Evolutionary conservation across 2,888 invertebrate species (phyloP).

Genomic region (Pseudococcus viburni): DNA sequence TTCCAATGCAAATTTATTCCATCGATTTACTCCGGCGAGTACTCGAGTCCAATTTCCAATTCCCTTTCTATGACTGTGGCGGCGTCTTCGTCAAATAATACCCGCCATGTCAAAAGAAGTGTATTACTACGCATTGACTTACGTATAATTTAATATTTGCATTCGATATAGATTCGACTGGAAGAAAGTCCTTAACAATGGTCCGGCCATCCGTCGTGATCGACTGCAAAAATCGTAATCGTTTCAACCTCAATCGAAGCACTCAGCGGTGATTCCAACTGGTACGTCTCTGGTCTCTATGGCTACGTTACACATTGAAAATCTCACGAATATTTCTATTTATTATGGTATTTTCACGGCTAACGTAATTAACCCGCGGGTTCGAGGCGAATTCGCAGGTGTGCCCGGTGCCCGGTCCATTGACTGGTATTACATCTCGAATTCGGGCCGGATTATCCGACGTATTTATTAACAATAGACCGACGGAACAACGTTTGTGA

Average conservation of each 20-base stretch:
- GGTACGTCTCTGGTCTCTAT: neutral
- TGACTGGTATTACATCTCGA: constrained; percentile 1
- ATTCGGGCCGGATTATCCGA: neutral
- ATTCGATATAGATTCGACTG: constrained; percentile 11
- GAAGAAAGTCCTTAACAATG: constrained; percentile 25
- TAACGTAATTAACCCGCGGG: constrained; percentile 32
- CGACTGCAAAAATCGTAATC: neutral
- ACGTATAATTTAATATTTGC: constrained; percentile 34
- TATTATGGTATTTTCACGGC: neutral
- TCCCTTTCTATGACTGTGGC: neutral
- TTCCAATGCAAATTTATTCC: constrained; percentile 1
- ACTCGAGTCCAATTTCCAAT: constrained; percentile 10
- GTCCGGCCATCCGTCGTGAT: constrained; percentile 7
- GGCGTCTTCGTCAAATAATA: neutral
- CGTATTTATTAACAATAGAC: constrained; percentile 39
- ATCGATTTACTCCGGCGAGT: constrained; percentile 10
- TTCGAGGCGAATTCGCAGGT: neutral
- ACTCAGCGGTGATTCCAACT: neutral
- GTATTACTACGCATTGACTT: neutral
- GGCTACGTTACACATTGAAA: neutral
- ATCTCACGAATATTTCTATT: constrained; percentile 6
- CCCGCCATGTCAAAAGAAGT: no score
- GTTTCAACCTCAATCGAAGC: constrained; percentile 7
- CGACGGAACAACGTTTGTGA: neutral
- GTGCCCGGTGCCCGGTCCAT: constrained; percentile 17